Evolutionary conservation across 2,113 vertebrate species (phyloP).

Genomic region (Herpetotheres cachinnans): DNA sequence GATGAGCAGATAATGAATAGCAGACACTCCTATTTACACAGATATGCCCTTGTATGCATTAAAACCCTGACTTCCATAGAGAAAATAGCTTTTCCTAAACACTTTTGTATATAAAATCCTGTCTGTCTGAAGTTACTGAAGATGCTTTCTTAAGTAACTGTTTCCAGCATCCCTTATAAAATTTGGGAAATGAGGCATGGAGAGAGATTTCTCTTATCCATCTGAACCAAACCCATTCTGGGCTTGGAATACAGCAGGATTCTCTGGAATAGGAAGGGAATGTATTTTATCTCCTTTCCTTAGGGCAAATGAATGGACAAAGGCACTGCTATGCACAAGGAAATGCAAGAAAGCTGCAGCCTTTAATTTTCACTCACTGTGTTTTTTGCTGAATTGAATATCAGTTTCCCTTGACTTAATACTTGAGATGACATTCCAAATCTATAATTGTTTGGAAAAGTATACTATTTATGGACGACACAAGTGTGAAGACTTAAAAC

Average conservation of each 20-base stretch:
- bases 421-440: neutral
- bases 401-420: neutral
- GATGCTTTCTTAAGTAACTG: constrained; percentile 55
- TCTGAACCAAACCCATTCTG: neutral
- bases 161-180: constrained; percentile 41
- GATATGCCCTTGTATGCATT: constrained; percentile 43
- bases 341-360: constrained; percentile 4
- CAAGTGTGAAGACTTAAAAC: neutral
- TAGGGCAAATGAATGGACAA: constrained; percentile 53
- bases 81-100: constrained; percentile 52
- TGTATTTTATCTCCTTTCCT: constrained; percentile 33
- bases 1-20: constrained; percentile 59
- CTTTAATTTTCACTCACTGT: neutral
- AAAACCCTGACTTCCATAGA: constrained; percentile 16
- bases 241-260: neutral
- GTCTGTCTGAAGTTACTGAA: constrained; percentile 51
- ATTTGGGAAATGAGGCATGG: constrained; percentile 31
- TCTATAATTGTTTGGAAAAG: neutral
- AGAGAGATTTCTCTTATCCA: constrained; percentile 5
- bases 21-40: constrained; percentile 55
- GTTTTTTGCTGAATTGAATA: neutral
- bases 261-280: neutral
- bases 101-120: constrained; percentile 37
- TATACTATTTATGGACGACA: neutral
- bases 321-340: neutral